Conservation (phyloP, 1,140 invertebrate genomes). For the Muscidifurax raptorellus region DNA sequence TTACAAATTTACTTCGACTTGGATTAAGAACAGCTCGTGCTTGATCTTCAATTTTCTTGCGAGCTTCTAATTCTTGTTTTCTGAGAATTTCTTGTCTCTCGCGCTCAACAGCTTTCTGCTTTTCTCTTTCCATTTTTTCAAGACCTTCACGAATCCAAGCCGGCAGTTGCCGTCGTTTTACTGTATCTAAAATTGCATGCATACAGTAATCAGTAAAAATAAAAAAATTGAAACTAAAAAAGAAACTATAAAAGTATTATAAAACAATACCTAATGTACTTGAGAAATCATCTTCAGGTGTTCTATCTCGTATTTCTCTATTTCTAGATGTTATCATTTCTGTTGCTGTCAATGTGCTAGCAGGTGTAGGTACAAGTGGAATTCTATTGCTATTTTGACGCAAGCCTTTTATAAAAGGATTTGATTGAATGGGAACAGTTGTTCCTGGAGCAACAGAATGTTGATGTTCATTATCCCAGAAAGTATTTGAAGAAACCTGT, state of each 20-base stretch:
- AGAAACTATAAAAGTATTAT: no score
- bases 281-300: slow-evolving; percentile 70
- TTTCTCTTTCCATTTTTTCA: slow-evolving; percentile 98
- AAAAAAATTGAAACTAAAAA: slow-evolving; percentile 14
- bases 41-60: slow-evolving; percentile 81
- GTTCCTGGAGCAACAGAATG: slow-evolving; percentile 52
- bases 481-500: slow-evolving; percentile 57
- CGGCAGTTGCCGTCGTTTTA: slow-evolving; percentile 92
- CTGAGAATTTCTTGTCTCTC: slow-evolving; percentile 81
- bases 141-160: slow-evolving; percentile 97
- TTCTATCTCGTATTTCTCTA: slow-evolving; percentile 71
- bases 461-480: slow-evolving; percentile 71
- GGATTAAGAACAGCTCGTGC: slow-evolving; percentile 78
- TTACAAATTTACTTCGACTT: slow-evolving; percentile 89
- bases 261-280: slow-evolving; percentile 71
- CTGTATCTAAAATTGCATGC: slow-evolving; percentile 82
- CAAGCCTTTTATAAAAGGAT: slow-evolving; percentile 69
- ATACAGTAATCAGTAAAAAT: background rate
- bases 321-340: slow-evolving; percentile 63
- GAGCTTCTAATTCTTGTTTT: slow-evolving; percentile 78
- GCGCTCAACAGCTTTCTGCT: slow-evolving; percentile 90
- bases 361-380: slow-evolving; percentile 59
- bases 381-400: slow-evolving; percentile 61
- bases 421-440: slow-evolving; percentile 45
- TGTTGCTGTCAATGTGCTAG: background rate